Evolutionary conservation across 2,113 vertebrate genomes (phyloP), one percentile per base, ranked within the genome.

Genomic region (Chlorodrepanis virens): DNA sequence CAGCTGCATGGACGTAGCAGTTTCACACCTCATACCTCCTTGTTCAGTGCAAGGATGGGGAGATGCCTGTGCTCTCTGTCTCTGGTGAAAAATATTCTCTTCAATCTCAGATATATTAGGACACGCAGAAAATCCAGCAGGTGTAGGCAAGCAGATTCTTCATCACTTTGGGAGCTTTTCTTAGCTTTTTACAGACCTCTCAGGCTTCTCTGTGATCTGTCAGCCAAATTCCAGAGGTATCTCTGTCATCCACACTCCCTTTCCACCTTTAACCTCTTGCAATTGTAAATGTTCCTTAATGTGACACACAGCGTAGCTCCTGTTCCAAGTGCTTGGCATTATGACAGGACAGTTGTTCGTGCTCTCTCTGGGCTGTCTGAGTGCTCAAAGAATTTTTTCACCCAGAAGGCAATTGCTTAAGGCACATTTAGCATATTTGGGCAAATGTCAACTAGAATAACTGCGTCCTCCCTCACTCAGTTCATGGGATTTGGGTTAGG

Each of bases 261-360:
- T 85, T 87, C 50, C 45, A 70, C 79, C 76, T 94, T 96, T 97
- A 94, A 95, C 75, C 59, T 86, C 60, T 93, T 59, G 70, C 49
- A 84, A 60, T 65, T 89, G 67, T 89, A 78, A 89, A 84, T 27
- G 47, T 75, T 92, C 47, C 39, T 78, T 94, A 89, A 70, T 39
- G 52, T 84, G 71, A 87, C 69, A 67, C 33, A 71, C 8, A 57
- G 24, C 0, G 0, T 64, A 70, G 54, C 65, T 94, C 29, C 67
- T 88, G 84, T 87, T 95, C 35, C 54, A 85, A 85, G 47, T 5
- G 15, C 19, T 77, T 12, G 5, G 39, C 3, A 2, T 28, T 39
- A 59, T 49, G 53, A 79, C 70, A 94, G 61, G 37, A 78, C 29
- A 71, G 69, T 95, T 82, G 27, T 54, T 87, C 14, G 3, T 23